Evolutionary conservation across 1,140 invertebrate species (phyloP), one percentile per base, ranked within the genome.

Genomic region (Helicoverpa armigera): DNA sequence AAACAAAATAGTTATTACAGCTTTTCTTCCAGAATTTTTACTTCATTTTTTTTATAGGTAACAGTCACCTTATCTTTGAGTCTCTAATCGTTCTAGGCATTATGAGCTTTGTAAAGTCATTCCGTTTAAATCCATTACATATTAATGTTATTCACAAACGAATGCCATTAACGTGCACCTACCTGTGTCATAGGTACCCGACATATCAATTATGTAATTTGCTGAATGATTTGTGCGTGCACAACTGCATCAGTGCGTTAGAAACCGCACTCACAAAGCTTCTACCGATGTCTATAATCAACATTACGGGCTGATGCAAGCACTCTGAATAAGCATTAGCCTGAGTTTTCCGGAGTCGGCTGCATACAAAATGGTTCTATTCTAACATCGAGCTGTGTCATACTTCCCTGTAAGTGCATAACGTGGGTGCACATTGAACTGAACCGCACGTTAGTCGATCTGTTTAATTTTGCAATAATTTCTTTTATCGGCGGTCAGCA

Each of bases 291-390:
- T 88, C 88, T 90, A 89, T 92, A 93, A 93, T 93, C 90, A 91
- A 89, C 87, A 87, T 91, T 86, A 89, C 85, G 81, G 86, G 69
- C 84, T 88, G 90, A 92, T 90, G 90, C 83, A 89, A 90, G 86
- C 87, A 85, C 85, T 86, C 85, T 91, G 91, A 91, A 89, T 91
- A 88, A 85, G 87, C 89, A 91, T 92, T 92, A 92, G 87, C 84
- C 81, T 85, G 85, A 86, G 85, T 89, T 88, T 90, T 90, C 91
- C 90, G 85, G 85, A 87, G 82, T 78, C 79, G 82, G 79, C 51
- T 48, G 73, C 69, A 54, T 73, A 35, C 54, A 90, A 88, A 90
- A 88, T 85, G 81, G 79, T 60, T 84, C 81, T 83, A 80, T 70
- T 84, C 81, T 82, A 78, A 82, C 82, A 85, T 89, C 80, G 84